Conservation (phyloP, 1,140 invertebrate species). For the Scaptomyza hsui region DNA sequence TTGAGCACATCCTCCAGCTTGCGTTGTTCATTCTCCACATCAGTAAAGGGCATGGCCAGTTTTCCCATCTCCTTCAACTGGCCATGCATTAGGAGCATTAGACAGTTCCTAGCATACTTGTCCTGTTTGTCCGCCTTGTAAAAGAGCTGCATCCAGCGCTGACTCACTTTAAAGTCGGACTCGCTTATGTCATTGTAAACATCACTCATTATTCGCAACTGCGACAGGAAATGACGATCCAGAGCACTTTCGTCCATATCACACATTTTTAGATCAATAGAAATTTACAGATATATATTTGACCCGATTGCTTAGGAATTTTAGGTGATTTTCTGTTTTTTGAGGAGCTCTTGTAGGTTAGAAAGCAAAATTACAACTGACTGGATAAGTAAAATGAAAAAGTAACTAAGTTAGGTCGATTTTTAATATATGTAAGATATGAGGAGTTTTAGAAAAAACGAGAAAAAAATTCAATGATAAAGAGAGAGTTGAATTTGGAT, state of each 20-base stretch:
- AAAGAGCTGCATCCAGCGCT: constrained; percentile 51
- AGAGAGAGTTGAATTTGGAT: no score
- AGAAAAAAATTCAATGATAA: neutral
- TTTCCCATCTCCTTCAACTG: constrained; percentile 45
- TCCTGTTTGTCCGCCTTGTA: constrained; percentile 4
- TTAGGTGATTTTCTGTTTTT: neutral
- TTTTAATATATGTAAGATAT: neutral
- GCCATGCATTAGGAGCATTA: constrained; percentile 57
- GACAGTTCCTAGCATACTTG: constrained; percentile 61
- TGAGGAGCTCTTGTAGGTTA: neutral
- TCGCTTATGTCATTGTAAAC: constrained; percentile 23
- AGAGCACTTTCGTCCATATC: constrained; percentile 38
- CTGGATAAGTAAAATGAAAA: neutral
- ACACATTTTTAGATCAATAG: constrained; percentile 27
- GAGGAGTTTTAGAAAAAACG: neutral
- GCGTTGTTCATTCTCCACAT: constrained; percentile 13
- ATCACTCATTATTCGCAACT: constrained; percentile 38
- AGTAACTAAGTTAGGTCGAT: neutral
- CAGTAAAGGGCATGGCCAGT: constrained; percentile 48
- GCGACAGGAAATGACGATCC: constrained; percentile 51
- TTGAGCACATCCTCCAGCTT: constrained; percentile 44
- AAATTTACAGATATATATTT: neutral
- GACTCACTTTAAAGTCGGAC: constrained; percentile 18
- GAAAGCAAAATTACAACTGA: neutral
- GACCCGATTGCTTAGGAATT: neutral